phyloP scores from a whole-genome alignment of 1,140 invertebrate genomes.

The Lepidurus couesii region DNA sequence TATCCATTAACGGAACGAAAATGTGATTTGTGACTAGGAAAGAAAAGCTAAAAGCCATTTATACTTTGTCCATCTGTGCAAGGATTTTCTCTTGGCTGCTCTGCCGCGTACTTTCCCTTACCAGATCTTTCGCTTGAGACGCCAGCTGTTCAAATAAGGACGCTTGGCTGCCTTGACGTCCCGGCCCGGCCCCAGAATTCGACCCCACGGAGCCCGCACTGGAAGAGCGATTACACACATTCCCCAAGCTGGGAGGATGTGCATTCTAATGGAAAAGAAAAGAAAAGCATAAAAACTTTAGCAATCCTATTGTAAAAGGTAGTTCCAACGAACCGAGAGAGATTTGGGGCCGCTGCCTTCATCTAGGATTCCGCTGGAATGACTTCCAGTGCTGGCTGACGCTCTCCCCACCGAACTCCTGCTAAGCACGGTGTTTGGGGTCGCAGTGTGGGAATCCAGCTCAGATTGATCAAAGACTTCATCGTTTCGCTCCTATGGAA shows the following conservation, averaged over 20 bases:
- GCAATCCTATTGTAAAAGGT: not conserved
- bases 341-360: not conserved
- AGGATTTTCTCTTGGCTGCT: constrained; percentile 80
- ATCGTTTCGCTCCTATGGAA: constrained; percentile 18
- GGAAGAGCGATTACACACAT: constrained; percentile 28
- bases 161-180: constrained; percentile 52
- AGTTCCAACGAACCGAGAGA: not conserved
- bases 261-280: not conserved
- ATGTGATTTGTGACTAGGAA: no score
- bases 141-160: constrained; percentile 76
- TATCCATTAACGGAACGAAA: no score
- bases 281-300: not conserved
- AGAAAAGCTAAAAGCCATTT: constrained; percentile 31
- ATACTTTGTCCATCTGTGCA: constrained; percentile 87
- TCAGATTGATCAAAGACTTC: constrained; percentile 27
- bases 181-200: not conserved
- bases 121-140: constrained; percentile 75
- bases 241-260: constrained; percentile 24
- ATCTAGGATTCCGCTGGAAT: constrained; percentile 1
- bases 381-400: not conserved
- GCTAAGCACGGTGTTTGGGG: constrained; percentile 14
- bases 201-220: constrained; percentile 32
- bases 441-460: constrained; percentile 29
- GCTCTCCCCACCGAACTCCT: constrained; percentile 29
- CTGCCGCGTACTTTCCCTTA: constrained; percentile 75